Conservation (phyloP, 1,140 invertebrate species). For the Aphis gossypii region DNA sequence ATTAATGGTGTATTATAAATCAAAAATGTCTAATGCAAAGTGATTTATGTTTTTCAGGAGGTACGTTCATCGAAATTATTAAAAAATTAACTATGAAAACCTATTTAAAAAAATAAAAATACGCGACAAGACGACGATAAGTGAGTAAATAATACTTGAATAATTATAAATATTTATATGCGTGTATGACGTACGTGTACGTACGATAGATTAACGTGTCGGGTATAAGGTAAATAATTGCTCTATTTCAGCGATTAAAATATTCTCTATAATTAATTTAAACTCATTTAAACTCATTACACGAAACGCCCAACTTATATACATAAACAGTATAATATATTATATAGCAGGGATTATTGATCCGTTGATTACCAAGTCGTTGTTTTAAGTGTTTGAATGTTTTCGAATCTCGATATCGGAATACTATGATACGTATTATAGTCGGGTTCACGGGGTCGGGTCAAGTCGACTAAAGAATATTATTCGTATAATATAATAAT, state of each 20-base stretch:
- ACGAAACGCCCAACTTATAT: background rate
- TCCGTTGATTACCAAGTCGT: background rate
- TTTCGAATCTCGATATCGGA: background rate
- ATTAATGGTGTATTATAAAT: background rate
- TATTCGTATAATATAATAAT: background rate
- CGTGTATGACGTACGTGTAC: background rate
- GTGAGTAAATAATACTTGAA: constrained; percentile 28
- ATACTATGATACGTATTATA: background rate
- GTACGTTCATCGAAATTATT: background rate
- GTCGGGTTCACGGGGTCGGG: background rate
- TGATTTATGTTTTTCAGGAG: constrained; percentile 36
- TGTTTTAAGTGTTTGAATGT: background rate
- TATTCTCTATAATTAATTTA: too few relatives aligned
- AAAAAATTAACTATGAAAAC: background rate
- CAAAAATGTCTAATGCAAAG: background rate
- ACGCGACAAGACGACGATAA: background rate
- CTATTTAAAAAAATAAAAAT: background rate
- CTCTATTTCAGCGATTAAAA: background rate
- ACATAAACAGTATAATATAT: too few relatives aligned
- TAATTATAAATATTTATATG: background rate
- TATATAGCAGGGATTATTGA: background rate
- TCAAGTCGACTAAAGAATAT: background rate
- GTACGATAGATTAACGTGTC: background rate
- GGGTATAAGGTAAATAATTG: background rate
- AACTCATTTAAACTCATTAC: too few relatives aligned